Evolutionary conservation across 2,113 vertebrate genomes (phyloP).

Genomic region (Aspiorhynchus laticeps): DNA sequence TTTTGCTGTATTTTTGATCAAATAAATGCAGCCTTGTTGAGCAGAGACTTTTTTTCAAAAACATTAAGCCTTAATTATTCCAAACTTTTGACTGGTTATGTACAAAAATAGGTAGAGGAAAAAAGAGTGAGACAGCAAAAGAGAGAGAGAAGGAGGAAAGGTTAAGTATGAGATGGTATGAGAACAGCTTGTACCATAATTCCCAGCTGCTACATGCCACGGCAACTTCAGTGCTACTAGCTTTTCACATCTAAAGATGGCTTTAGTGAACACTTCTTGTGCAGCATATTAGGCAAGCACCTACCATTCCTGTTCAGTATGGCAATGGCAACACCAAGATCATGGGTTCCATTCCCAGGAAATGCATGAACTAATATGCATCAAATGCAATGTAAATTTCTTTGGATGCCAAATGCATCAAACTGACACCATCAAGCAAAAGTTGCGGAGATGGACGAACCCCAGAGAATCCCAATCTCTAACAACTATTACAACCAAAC

Average conservation of each 20-base stretch:
- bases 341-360: not conserved
- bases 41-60: not conserved
- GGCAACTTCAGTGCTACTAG: constrained; percentile 15
- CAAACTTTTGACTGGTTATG: not conserved
- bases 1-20: not conserved
- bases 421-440: not conserved
- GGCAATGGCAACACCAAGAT: not conserved
- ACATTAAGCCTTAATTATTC: not conserved
- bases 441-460: not conserved
- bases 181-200: constrained; percentile 50
- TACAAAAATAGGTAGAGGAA: not conserved
- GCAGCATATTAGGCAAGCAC: constrained; percentile 5
- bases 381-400: not conserved
- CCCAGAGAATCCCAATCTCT: not conserved
- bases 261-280: constrained; percentile 21
- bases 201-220: constrained; percentile 53
- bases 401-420: not conserved
- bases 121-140: not conserved
- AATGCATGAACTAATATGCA: not conserved
- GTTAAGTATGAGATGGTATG: constrained; percentile 47
- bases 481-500: not conserved
- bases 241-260: constrained; percentile 43
- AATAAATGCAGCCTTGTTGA: not conserved
- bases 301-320: not conserved
- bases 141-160: constrained; percentile 46